Evolutionary conservation across 2,888 invertebrate species (phyloP), one percentile per base, ranked within the genome.

Genomic region (Leuctra nigra): DNA sequence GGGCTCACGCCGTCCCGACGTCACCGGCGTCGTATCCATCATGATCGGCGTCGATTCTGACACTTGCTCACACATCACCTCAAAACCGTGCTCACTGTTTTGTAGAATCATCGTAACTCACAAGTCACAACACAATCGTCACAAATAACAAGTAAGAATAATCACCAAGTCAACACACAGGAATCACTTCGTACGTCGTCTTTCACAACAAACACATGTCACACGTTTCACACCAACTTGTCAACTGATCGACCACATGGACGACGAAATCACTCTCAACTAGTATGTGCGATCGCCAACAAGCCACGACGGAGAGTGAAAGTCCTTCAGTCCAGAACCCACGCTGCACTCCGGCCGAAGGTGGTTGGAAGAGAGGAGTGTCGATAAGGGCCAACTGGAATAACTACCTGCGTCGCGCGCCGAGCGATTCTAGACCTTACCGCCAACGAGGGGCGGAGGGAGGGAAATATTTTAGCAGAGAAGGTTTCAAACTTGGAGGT

Each of bases 401-500:
- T 53, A 56, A 61, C 53, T 61, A 59, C 57, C 60, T 61, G 53
- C 56, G 56, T 55, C 20, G 57, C 58, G 59, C 55, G 67, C 64
- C 68, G 66, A 66, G 67, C 68, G 68, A 67, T 67, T 67, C 66
- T 67, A 66, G 68, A 67, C 67, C 67, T 65, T 50, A 50, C 4
- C 20, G 50, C 65, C 11, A 6, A 73, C 73, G 52, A 23, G 56
- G 56, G 52, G 46, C 46, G 58, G 14, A 75, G 69, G 72, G 71
- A 71, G 68, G 67, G 63, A 69, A 69, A 71, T 73, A 75, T 74
- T 54, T 56, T 75, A 73, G 74, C 73, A 75, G 75, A 75, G 76
- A 75, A 73, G 69, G 82, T 78, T 84, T 80, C 82, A 83, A 84
- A 83, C 79, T 81, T 83, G 83, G 85, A 86, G 86, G 86, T 86